Base-by-base conservation (phyloP, 1,140 invertebrate genomes). In the Drosophila ambigua region DNA sequence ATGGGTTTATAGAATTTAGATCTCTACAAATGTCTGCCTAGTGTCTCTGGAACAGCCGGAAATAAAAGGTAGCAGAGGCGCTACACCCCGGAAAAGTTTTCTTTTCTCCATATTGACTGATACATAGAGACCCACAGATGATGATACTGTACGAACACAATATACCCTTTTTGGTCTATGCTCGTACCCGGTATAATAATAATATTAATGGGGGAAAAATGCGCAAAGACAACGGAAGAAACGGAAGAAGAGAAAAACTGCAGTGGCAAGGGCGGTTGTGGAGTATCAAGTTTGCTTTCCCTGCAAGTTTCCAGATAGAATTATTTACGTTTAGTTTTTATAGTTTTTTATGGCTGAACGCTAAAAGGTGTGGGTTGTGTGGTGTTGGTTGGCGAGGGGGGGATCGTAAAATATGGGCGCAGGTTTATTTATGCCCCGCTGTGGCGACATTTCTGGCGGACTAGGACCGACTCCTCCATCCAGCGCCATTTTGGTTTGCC, bases 271-370 rank as follows among this genome's bases (percentile, higher is more conserved):
- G 7, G 13, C 26, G 3, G 3, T 31, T 31, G 31, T 8, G 31
- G 57, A 68, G 60, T 49, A 71, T 66, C 48, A 62, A 64, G 80
- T 76, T 72, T 59, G 60, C 72, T 83, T 75, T 64, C 45, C 63
- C 75, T 60, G 71, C 58, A 64, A 77, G 58, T 62, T 39, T 68
- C 77, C 9, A 67, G 72, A 73, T 87, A 77, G 83, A 88, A 87
- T 88, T 87, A 87, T 87, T 87, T 87, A 87, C 82, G 82, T 87
- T 87, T 87, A 87, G 82, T 87, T 87, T 87, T 88, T 83, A 88
- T 88, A 88, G 71, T 79, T 87, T 88, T 87, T 88, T 83, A 87
- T 72, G 83, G 67, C 11, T 7, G 4, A 39, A 13, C 5, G 35
- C 35, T 51, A 8, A 45, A 16, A 58, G 51, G 50, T 13, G 16